Evolutionary conservation across 2,113 vertebrate genomes (phyloP).

Genomic region (Megaleporinus macrocephalus): DNA sequence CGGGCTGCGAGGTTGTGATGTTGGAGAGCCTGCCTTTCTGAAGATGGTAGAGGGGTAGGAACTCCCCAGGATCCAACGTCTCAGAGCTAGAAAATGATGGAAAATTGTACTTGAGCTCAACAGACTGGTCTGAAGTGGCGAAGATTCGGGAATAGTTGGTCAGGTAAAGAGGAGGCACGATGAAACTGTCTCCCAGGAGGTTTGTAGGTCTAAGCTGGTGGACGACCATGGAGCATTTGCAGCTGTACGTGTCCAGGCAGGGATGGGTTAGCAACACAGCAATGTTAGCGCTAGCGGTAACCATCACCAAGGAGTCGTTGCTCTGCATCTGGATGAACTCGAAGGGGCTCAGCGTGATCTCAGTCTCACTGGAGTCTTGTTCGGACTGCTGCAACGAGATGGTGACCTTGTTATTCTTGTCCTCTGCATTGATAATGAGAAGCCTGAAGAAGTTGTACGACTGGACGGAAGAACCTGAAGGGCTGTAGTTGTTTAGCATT

Average conservation of each 20-base stretch:
- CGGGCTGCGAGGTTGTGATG: slow-evolving; percentile 25
- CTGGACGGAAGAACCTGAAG: background rate
- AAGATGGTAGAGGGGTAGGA: background rate
- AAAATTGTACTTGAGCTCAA: background rate
- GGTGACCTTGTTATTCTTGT: background rate
- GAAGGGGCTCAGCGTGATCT: background rate
- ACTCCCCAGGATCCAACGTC: rapidly evolving
- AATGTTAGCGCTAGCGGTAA: background rate
- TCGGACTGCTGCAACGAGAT: background rate
- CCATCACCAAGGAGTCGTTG: rapidly evolving
- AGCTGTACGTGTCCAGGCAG: slow-evolving; percentile 41
- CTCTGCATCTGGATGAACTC: slow-evolving; percentile 43
- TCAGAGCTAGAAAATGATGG: rapidly evolving
- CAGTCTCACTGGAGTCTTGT: rapidly evolving
- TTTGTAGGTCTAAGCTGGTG: slow-evolving; percentile 49
- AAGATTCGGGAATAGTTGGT: background rate
- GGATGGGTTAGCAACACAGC: slow-evolving; percentile 67
- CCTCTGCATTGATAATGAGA: slow-evolving; percentile 60
- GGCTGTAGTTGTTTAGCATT: background rate
- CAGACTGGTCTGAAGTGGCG: background rate
- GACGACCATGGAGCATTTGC: slow-evolving; percentile 66
- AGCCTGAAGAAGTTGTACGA: slow-evolving; percentile 58
- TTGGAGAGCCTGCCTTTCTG: background rate
- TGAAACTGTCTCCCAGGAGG: background rate
- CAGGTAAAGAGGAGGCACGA: slow-evolving; percentile 45